Evolutionary conservation across 1,140 invertebrate genomes (phyloP), one percentile per base, ranked within the genome.

Genomic region (Leguminivora glycinivorella): DNA sequence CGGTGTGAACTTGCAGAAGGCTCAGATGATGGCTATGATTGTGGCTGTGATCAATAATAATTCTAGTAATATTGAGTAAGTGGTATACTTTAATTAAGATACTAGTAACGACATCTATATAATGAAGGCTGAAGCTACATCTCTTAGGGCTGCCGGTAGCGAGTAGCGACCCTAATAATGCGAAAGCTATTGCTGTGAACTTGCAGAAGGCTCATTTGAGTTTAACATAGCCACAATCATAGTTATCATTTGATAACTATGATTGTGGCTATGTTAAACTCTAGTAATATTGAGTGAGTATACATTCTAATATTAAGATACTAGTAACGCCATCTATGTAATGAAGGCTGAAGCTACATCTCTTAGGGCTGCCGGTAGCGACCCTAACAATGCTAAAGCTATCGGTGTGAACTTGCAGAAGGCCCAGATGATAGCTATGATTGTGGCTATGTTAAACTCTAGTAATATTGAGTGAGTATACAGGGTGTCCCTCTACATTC

Each of bases 91-190:
- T 38, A 7, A 31, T 31, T 3, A 31, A 31, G n/a, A n/a, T n/a
- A n/a, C n/a, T n/a, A n/a, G n/a, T n/a, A n/a, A n/a, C 0, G 90
- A 92, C 67, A 69, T 92, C 0, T 92, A 89, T 70, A 85, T 92
- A 19, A 92, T 91, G 88, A 91, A 92, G 70, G 85, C 89, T 0
- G 83, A 87, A 67, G 79, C 90, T 0, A 92, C 87, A 0, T 88
- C 83, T 1, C 75, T 92, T 0, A 72, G 89, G 0, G 91, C 90
- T 2, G 69, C 79, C 0, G 92, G 92, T 56, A 91, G n/a, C n/a
- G n/a, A n/a, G n/a, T n/a, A n/a, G 88, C 70, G 90, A 92, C 68
- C 88, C 90, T 4, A 92, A 88, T 71, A 92, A 92, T 60, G 88
- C 90, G 0, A 90, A 90, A 73, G 80, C 84, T 0, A 40, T 92